Conservation (phyloP, 2,797 vertebrate species). For the Enteromius trimaculatus region DNA sequence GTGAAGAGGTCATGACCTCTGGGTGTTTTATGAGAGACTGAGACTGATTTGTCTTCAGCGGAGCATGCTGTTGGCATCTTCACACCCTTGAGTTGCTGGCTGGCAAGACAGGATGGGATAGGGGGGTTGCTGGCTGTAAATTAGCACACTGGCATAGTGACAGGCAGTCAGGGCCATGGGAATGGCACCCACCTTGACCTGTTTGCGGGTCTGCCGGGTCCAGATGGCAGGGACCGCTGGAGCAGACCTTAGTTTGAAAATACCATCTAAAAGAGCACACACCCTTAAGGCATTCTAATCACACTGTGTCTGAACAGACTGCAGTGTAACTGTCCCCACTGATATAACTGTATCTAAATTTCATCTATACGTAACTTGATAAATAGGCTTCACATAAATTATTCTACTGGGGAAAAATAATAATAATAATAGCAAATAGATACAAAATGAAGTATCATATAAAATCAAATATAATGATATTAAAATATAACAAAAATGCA, state of each 20-base stretch:
- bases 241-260: constrained; percentile 49
- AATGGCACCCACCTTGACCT: constrained; percentile 75
- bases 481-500: neutral
- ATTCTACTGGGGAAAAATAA: neutral
- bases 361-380: neutral
- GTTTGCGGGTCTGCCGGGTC: constrained; percentile 67
- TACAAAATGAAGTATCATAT: neutral
- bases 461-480: neutral
- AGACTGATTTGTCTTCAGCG: constrained; percentile 78
- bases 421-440: neutral
- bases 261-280: constrained; percentile 24
- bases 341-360: neutral
- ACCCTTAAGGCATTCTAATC: constrained; percentile 40
- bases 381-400: neutral
- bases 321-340: neutral
- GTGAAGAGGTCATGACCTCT: constrained; percentile 80
- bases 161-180: constrained; percentile 68
- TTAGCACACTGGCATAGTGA: constrained; percentile 70
- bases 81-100: constrained; percentile 69
- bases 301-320: constrained; percentile 13
- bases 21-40: constrained; percentile 75
- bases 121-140: constrained; percentile 71
- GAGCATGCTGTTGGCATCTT: constrained; percentile 76
- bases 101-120: constrained; percentile 55
- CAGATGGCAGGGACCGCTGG: constrained; percentile 56